Base-by-base conservation (phyloP, 2,113 vertebrate genomes). In the Salvelinus fontinalis region DNA sequence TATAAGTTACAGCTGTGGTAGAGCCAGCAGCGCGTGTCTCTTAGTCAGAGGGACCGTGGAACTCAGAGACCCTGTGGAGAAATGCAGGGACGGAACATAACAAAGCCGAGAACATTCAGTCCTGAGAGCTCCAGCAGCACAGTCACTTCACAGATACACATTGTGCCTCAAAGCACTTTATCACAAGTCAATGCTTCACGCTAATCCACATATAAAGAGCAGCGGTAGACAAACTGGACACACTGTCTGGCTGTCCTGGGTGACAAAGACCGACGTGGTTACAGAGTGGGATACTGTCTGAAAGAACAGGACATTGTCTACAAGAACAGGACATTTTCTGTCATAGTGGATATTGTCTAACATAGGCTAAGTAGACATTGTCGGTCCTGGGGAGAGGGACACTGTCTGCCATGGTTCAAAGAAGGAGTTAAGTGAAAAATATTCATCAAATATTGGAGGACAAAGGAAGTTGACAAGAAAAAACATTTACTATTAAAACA, bases 51-150 rank as follows among this genome's bases (percentile, higher is more conserved):
- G 16, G 14, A 75, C 67, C 69, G 70, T 77, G 49, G 75, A 82
- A 84, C 82, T 81, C 73, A 75, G 74, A 87, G 24, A 79, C 39
- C 31, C 39, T 77, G 59, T 78, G 76, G 76, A 88, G 85, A 88
- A 91, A 87, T 86, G 85, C 75, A 78, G 76, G 81, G 86, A 83
- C 79, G 88, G 74, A 84, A 82, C 81, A 88, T 74, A 86, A 75
- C 82, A 86, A 89, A 74, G 51, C 83, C 82, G 66, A 66, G 81
- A 77, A 87, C 83, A 81, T 81, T 79, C 62, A 83, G 83, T 83
- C 34, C 82, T 27, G 65, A 76, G 44, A 39, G 69, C 71, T 60
- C 51, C 16, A 54, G 51, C 73, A 83, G 51, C 73, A 83, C 81
- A 81, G 84, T 27, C 85, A 82, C 73, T 77, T 62, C 67, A 75